Evolutionary conservation across 2,797 vertebrate species (phyloP).

Genomic region (Acanthis flammea): DNA sequence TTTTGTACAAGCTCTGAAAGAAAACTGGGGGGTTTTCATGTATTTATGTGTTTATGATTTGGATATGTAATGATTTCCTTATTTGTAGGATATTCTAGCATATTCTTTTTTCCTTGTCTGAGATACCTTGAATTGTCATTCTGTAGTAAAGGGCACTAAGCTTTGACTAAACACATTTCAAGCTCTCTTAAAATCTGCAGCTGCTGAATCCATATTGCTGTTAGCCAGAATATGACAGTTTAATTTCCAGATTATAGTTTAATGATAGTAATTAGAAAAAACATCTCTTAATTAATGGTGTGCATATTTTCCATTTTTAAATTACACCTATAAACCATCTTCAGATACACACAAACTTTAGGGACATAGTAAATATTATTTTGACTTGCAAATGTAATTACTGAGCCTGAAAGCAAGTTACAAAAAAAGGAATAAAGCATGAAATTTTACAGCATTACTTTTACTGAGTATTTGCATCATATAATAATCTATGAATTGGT

Average conservation of each 20-base stretch:
- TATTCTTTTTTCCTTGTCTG: neutral
- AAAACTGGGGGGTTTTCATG: neutral
- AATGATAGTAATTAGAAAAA: conserved; percentile 39
- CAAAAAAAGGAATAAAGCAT: neutral
- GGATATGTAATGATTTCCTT: neutral
- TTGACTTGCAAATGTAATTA: conserved; percentile 63
- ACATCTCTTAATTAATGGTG: neutral
- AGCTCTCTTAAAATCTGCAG: neutral
- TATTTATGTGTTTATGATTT: neutral
- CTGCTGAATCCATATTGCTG: neutral
- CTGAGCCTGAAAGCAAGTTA: neutral
- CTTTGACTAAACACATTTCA: neutral
- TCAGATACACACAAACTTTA: conserved; percentile 28
- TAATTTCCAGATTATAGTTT: conserved; percentile 2
- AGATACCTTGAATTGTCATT: neutral
- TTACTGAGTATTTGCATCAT: neutral
- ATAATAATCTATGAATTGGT: neutral
- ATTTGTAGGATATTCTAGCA: neutral
- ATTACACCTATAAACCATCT: conserved; percentile 11
- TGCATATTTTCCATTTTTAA: conserved; percentile 16
- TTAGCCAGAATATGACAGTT: neutral
- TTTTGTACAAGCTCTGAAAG: neutral
- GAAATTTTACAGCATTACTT: neutral
- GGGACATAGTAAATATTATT: conserved; percentile 38
- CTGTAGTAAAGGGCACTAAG: neutral